Conservation (phyloP, 2,113 vertebrate genomes). For the Boulengeromyrus knoepffleri region DNA sequence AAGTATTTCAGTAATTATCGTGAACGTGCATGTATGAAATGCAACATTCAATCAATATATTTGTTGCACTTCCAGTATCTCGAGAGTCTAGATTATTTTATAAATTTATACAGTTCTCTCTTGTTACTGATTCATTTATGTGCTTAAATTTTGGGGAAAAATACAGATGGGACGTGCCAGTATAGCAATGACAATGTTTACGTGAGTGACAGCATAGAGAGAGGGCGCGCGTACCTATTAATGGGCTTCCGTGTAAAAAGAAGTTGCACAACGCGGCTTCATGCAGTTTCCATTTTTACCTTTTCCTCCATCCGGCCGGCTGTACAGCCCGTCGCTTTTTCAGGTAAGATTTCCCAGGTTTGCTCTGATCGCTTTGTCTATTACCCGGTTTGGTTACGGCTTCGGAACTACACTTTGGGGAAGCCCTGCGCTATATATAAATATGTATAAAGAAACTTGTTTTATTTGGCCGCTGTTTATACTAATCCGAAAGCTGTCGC, state of each 20-base stretch:
- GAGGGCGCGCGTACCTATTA: background rate
- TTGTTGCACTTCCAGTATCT: background rate
- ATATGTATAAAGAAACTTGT: background rate
- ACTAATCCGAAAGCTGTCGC: background rate
- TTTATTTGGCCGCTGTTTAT: background rate
- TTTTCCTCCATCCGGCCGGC: background rate
- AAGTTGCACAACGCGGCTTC: conserved; percentile 9
- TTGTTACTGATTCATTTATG: background rate
- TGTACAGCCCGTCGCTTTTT: background rate
- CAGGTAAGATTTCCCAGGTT: background rate
- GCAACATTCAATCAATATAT: background rate
- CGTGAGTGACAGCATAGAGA: background rate
- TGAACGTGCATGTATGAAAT: background rate
- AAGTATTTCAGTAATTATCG: background rate
- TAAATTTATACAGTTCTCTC: background rate
- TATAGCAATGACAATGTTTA: background rate
- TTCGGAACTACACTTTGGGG: background rate
- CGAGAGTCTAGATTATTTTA: background rate
- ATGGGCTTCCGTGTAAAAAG: background rate
- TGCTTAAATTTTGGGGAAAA: background rate
- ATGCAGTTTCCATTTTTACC: conserved; percentile 9
- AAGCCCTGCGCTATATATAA: background rate
- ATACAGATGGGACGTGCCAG: background rate
- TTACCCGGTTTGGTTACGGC: background rate
- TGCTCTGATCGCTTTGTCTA: background rate